phyloP scores from a whole-genome alignment of 2,888 invertebrate species.

The Lepidonotus clava region DNA sequence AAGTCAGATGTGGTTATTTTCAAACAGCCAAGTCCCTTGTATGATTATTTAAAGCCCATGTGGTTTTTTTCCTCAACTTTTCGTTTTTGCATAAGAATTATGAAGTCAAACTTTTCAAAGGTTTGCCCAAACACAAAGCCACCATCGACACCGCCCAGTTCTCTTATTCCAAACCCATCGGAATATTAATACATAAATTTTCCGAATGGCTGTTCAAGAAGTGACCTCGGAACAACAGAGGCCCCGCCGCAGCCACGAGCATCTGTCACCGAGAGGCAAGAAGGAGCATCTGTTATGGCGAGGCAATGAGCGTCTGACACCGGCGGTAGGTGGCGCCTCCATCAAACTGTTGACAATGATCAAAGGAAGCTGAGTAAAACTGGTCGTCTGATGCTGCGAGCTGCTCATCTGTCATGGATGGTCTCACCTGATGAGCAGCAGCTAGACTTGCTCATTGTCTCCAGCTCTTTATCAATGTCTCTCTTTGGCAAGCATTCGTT shows the following conservation, averaged over 20 bases:
- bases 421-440: constrained; percentile 7
- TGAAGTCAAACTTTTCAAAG: not conserved
- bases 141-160: too few species aligned
- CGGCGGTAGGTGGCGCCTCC: constrained; percentile 17
- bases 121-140: too few species aligned
- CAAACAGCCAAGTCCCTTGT: not conserved
- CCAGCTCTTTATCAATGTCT: too few species aligned
- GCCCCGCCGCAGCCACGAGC: not conserved
- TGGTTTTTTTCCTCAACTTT: not conserved
- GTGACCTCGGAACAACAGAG: not conserved
- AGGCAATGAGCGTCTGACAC: not conserved
- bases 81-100: too few species aligned
- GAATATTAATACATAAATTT: constrained; percentile 46
- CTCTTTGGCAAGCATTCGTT: too few species aligned
- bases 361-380: not conserved
- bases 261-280: not conserved
- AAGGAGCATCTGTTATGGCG: too few species aligned
- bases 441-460: not conserved
- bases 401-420: constrained; percentile 2
- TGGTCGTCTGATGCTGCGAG: not conserved
- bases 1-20: not conserved
- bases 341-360: constrained; percentile 33
- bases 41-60: not conserved
- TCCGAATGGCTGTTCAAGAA: not conserved
- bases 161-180: too few species aligned